A percentile compares a stretch with the other conserved stretches of the same genome.
Evolutionary conservation across 2,888 invertebrate species (phyloP).

Genomic region (Lochmaea capreae): DNA sequence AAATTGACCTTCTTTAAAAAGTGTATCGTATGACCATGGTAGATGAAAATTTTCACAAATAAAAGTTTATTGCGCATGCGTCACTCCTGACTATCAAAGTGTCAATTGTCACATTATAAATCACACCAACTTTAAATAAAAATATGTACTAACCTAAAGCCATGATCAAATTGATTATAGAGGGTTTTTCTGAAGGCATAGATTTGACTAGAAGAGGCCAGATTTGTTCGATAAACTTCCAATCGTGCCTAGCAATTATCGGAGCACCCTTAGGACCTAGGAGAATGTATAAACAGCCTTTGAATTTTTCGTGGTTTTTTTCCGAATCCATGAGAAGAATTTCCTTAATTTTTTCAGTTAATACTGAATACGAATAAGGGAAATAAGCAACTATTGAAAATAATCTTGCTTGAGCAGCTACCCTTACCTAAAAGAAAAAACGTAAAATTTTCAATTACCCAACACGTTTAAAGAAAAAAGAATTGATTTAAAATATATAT

Average conservation of each 20-base stretch:
- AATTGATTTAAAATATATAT: neutral
- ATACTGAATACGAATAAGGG: slow-evolving; percentile 76
- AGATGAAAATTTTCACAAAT: too few species aligned
- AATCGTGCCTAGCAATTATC: slow-evolving; percentile 79
- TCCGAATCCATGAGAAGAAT: slow-evolving; percentile 73
- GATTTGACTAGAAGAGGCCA: slow-evolving; percentile 86
- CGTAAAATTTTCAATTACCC: neutral
- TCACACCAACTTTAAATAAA: too few species aligned
- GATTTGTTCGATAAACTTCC: slow-evolving; percentile 76
- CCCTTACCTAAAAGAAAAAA: slow-evolving; percentile 69
- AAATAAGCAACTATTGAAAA: slow-evolving; percentile 73
- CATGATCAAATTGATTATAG: slow-evolving; percentile 76
- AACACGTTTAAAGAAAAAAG: neutral
- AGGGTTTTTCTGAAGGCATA: slow-evolving; percentile 87
- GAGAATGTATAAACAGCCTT: slow-evolving; percentile 80
- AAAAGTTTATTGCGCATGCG: too few species aligned
- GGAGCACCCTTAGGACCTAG: slow-evolving; percentile 75
- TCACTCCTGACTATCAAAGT: too few species aligned
- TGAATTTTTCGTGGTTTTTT: slow-evolving; percentile 76
- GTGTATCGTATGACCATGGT: too few species aligned
- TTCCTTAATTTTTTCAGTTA: slow-evolving; percentile 73
- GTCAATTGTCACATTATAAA: too few species aligned
- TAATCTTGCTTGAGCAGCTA: slow-evolving; percentile 75
- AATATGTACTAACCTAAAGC: slow-evolving; percentile 57
- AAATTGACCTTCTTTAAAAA: too few species aligned